These are phyloP conservation scores for Spicauda simplicius DNA, from an alignment of 2,888 invertebrate species.

Conservation along the genomic window DNA sequence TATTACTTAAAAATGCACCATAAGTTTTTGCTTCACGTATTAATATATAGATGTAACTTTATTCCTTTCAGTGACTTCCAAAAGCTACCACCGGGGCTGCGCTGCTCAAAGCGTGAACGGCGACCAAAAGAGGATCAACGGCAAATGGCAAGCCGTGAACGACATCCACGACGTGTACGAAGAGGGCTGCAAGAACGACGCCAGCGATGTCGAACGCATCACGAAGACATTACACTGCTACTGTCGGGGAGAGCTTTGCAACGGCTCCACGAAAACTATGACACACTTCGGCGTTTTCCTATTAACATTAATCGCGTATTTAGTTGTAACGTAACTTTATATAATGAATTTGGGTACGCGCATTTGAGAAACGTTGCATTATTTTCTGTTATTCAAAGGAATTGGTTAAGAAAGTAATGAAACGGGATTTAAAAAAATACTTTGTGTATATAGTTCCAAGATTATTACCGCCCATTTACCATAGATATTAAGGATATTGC, in stretches of 20 bases:
- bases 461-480: not conserved
- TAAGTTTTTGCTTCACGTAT: no score
- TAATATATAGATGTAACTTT: no score
- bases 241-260: constrained; percentile 90
- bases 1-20: no score
- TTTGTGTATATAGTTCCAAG: not conserved
- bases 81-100: constrained; percentile 85
- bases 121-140: constrained; percentile 80
- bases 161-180: constrained; percentile 88
- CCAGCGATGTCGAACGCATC: constrained; percentile 80
- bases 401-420: no score
- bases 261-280: constrained; percentile 64
- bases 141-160: constrained; percentile 86
- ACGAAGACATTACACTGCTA: constrained; percentile 88
- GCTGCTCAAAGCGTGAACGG: constrained; percentile 88
- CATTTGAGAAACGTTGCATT: not conserved
- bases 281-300: constrained; percentile 28
- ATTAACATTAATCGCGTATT: constrained; percentile 34
- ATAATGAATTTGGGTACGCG: not conserved
- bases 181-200: constrained; percentile 87
- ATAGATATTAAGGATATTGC: not conserved
- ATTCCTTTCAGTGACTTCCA: constrained; percentile 58
- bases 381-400: not conserved
- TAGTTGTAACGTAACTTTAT: constrained; percentile 3
- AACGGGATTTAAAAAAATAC: not conserved